phyloP scores from a whole-genome alignment of 1,140 invertebrate species.

The Marisa cornuarietis region DNA sequence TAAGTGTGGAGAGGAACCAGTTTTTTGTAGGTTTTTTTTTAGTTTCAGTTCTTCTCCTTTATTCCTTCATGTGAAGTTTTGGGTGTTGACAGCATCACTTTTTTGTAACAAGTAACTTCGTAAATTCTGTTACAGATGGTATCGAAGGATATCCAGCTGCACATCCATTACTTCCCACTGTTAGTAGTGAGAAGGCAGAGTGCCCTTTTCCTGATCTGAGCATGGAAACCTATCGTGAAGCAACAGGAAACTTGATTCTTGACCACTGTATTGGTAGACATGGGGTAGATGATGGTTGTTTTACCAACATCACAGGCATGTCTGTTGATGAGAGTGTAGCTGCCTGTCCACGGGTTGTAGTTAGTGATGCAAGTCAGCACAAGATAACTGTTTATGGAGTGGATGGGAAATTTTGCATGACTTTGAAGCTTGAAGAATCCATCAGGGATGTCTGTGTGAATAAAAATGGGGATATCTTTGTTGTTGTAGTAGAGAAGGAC shows the following conservation, averaged over 20 bases:
- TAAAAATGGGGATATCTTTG: slow-evolving; percentile 1
- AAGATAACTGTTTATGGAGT: neutral
- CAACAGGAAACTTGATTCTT: neutral
- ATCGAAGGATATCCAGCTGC: too few relatives aligned
- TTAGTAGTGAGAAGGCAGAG: too few relatives aligned
- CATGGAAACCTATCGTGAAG: too few relatives aligned
- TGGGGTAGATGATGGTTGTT: slow-evolving; percentile 2
- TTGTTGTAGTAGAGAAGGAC: slow-evolving; percentile 6
- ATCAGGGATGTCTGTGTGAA: neutral
- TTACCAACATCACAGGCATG: slow-evolving; percentile 7
- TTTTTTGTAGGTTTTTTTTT: too few relatives aligned
- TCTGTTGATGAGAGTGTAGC: slow-evolving; percentile 16
- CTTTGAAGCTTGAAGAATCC: neutral
- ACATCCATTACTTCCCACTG: too few relatives aligned
- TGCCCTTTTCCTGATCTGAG: too few relatives aligned
- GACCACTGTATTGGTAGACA: slow-evolving; percentile 1
- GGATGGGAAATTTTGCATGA: neutral
- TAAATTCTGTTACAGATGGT: too few relatives aligned
- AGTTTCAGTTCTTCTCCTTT: too few relatives aligned
- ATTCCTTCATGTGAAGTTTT: too few relatives aligned
- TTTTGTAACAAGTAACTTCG: too few relatives aligned
- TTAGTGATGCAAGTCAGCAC: slow-evolving; percentile 5
- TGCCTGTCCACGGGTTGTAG: neutral
- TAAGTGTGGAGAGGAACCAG: too few relatives aligned
- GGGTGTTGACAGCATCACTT: too few relatives aligned